Evolutionary conservation across 2,888 invertebrate genomes (phyloP).

Genomic region (Theretra japonica): DNA sequence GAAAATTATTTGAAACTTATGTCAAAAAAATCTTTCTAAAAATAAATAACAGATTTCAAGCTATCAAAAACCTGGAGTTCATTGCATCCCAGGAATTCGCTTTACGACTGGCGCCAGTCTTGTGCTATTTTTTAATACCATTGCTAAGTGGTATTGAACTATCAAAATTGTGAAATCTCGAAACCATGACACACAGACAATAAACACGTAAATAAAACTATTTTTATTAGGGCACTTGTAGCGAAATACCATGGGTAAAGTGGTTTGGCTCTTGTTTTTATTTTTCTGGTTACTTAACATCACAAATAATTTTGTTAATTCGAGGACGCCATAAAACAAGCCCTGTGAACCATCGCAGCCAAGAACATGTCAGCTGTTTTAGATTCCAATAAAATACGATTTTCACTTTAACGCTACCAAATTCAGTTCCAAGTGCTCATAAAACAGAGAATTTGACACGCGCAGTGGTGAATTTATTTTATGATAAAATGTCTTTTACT

Average conservation of each 20-base stretch:
- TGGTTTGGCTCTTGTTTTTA: constrained; percentile 1
- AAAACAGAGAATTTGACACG: constrained; percentile 11
- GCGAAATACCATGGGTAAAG: neutral
- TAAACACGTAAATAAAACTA: constrained; percentile 10
- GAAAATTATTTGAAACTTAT: too few species aligned
- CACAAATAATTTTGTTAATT: neutral
- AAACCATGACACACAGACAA: constrained; percentile 18
- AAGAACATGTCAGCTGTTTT: neutral
- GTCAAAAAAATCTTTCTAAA: too few species aligned
- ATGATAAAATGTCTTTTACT: neutral
- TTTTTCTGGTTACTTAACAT: neutral
- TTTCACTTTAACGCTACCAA: neutral
- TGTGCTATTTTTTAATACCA: constrained; percentile 1
- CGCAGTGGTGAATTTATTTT: neutral
- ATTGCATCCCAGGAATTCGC: neutral
- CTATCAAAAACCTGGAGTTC: neutral
- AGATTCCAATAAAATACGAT: neutral
- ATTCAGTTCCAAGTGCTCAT: neutral
- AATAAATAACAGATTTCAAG: neutral
- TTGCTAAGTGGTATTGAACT: neutral
- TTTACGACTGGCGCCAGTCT: constrained; percentile 1
- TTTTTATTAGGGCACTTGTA: neutral
- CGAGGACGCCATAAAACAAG: neutral
- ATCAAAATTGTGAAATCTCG: neutral
- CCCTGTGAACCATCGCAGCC: neutral